Evolutionary conservation across 2,797 vertebrate species (phyloP), one percentile per base, ranked within the genome.

Genomic region (Sebastiscus tertius): DNA sequence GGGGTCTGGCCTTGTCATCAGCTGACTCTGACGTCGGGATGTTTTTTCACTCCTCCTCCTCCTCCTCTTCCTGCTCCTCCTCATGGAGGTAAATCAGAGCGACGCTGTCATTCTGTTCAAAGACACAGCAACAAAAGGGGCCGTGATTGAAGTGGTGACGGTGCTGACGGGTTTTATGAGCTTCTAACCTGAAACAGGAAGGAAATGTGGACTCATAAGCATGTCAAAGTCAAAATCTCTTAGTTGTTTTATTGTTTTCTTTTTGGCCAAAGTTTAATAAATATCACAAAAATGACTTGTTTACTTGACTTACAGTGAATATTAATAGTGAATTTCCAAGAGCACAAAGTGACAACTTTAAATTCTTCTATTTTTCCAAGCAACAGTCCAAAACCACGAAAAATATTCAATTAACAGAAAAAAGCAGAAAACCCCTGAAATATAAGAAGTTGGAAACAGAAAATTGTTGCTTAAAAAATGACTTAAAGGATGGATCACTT

Each of bases 1-100:
- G 29, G 39, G 83, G 70, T 87, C 91, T 92, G 91, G 83, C 67
- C 82, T 85, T 79, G 73, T 91, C 87, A n/a, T 92, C 84, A 90
- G 84, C 66, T 49, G 66, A 69, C 66, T 75, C 83, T 81, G 80
- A 85, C 65, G 7, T 79, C 5, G 54, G 87, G 83, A 88, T 91
- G 89, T 89, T 93, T 88, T 87, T 79, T 29, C 55, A 80, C 75
- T 83, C 77, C 80, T 62, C 54, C 68, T 78, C 29, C 26, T 27
- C 54, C 67, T 77, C 33, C 26, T 27, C 20, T 10, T 36, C 58
- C 72, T 79, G 34, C 27, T 65, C 20, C 12, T 36, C 33, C 54
- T 67, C n/a, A 12, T 34, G 31, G 62, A 81, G 67, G 73, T 82
- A 81, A 84, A 87, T 82, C 86, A 79, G 70, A 85, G 69, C 20